Base-by-base conservation (phyloP, 1,140 invertebrate genomes). In the Drosophila sulfurigaster region DNA sequence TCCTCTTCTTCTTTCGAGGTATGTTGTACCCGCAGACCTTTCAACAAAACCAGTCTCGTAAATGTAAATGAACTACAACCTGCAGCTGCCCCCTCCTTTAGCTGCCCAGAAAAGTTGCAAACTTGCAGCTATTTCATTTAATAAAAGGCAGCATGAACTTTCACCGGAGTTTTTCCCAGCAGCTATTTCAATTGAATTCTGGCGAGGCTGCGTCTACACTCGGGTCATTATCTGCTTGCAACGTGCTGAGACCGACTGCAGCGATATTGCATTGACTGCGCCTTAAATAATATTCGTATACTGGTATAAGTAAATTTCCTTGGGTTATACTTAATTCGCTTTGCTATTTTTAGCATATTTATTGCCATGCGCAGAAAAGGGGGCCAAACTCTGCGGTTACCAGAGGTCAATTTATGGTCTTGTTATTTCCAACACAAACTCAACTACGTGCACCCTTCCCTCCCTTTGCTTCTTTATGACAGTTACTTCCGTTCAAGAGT, bases 341-440 rank as follows among this genome's bases (percentile, higher is more conserved):
- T 45, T 43, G 85, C 85, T 88, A 88, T 88, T 88, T 88, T 88
- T 89, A 88, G 85, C 81, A 79, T 62, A 71, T 79, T 87, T 79
- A 86, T 86, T 86, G 82, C 79, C 71, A 67, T 78, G 82, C 75
- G 52, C 80, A 79, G 57, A 75, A 77, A 73, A 65, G 80, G 63
- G 85, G 80, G 59, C 69, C 6, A 38, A 64, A 69, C 54, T 63
- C 51, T 62, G 63, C 69, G 83, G 83, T 79, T 79, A 66, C 77
- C 63, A 78, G 80, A 75, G 83, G 83, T 88, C 83, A 88, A 88
- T 89, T 87, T 87, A 66, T 83, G 80, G 16, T 25, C 60, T 70
- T 46, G 46, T 81, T 78, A 69, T 79, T 77, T 48, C 43, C 67
- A 38, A 35, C 15, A 43, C 41, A 25, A 60, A 62, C 49, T 25